Base-by-base conservation (phyloP, 2,113 vertebrate genomes). In the Pyrgilauda ruficollis region DNA sequence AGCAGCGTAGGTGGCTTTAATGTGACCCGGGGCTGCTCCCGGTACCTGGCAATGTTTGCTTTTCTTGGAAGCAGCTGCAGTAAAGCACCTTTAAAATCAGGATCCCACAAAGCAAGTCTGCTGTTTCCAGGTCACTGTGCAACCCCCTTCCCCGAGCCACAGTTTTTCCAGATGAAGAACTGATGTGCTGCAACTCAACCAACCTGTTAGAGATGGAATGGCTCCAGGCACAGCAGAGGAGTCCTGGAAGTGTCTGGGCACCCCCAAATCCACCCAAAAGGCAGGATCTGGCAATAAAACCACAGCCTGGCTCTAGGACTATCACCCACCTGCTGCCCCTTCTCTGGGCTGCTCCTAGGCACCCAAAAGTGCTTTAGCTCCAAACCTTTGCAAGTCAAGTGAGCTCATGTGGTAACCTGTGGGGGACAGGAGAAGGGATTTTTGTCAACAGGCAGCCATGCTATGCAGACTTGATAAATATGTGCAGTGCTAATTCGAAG, bases 401-500 rank as follows among this genome's bases (percentile, higher is more conserved):
- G 64, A 75, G 84, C 80, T 22, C 5, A 46, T 39, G 24, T 7
- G 70, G 91, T 66, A 66, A 80, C 56, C 84, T 61, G 89, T 0
- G 0, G 84, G 76, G 87, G 9, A 89, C 3, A 72, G 79, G 26
- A 73, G 85, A 67, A 61, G 74, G 37, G 78, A 33, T 37, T 78
- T 70, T 73, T 89, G 93, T 95, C 92, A 90, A 73, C 92, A 95
- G 80, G 81, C 90, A 96, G 81, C 83, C 89, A 33, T 21, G 85
- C 93, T 83, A 15, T 14, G 87, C 9, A 58, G 91, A 58, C 83
- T 96, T 22, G 85, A 96, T 87, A 96, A 96, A 87, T 96, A 89
- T 90, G 96, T 49, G 77, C 93, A 89, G 89, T 24, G 96, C 94
- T 97, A 97, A 97, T 94, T 94, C 6, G 3, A 96, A 96, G 96